Percentiles rank a stretch among this genome's conserved stretches.
Evolutionary conservation across 2,888 invertebrate genomes (phyloP).

Genomic region (Salticus scenicus): DNA sequence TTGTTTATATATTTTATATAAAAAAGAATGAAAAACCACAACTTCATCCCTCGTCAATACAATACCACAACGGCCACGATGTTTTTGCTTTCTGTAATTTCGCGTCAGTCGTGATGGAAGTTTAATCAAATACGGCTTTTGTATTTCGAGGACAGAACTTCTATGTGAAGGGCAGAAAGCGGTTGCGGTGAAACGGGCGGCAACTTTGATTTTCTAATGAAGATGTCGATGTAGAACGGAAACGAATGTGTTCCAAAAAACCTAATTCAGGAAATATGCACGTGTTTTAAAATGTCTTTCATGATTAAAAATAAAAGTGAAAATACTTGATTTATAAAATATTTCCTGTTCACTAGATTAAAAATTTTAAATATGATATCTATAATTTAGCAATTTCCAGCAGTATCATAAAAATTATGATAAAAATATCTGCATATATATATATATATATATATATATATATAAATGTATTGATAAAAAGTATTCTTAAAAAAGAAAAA

Average conservation of each 20-base stretch:
- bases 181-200: not conserved
- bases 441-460: too few species aligned
- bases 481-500: too few species aligned
- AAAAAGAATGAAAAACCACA: too few species aligned
- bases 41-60: slow-evolving; percentile 8
- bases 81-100: not conserved
- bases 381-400: too few species aligned
- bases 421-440: too few species aligned
- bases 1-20: slow-evolving; percentile 44
- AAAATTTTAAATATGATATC: too few species aligned
- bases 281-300: not conserved
- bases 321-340: too few species aligned
- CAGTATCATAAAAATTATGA: too few species aligned
- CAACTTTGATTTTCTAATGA: not conserved
- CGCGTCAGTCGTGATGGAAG: not conserved
- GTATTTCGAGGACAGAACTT: not conserved
- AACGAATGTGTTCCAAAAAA: not conserved
- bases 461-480: too few species aligned
- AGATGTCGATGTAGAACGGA: slow-evolving; percentile 15
- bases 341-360: too few species aligned
- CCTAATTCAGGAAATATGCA: not conserved
- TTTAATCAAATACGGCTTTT: slow-evolving; percentile 6
- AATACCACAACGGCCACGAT: not conserved
- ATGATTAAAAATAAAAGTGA: too few species aligned
- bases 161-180: slow-evolving; percentile 3